Percentiles rank a stretch among this genome's conserved stretches.
Conservation (phyloP, 2,113 vertebrate species). For the Hucho hucho region DNA sequence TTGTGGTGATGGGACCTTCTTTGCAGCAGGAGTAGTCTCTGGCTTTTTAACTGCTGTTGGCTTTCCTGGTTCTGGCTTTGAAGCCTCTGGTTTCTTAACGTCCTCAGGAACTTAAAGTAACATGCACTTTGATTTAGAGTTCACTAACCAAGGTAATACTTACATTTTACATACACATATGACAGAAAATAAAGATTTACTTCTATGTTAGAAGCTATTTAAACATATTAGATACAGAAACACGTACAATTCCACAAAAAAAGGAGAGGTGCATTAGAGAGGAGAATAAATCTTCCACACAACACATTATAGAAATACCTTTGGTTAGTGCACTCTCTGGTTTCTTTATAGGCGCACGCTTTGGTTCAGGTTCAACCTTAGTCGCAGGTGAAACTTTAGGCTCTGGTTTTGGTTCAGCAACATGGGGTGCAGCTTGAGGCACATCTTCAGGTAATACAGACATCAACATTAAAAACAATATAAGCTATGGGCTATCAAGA, state of each 20-base stretch:
- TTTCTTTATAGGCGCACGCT: slow-evolving; percentile 49
- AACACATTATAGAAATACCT: slow-evolving; percentile 66
- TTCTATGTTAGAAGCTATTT: slow-evolving; percentile 57
- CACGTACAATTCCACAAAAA: slow-evolving; percentile 17
- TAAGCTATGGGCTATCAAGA: not conserved
- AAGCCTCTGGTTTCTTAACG: slow-evolving; percentile 20
- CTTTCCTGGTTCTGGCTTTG: slow-evolving; percentile 37
- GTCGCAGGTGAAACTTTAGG: slow-evolving; percentile 6
- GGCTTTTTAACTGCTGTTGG: slow-evolving; percentile 23
- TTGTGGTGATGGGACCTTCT: slow-evolving; percentile 33
- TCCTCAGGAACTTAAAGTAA: slow-evolving; percentile 78
- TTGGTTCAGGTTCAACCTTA: not conserved
- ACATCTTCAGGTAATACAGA: slow-evolving; percentile 69
- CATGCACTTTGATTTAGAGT: slow-evolving; percentile 44
- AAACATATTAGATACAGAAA: slow-evolving; percentile 18
- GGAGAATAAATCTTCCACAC: not conserved
- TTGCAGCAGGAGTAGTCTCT: slow-evolving; percentile 50
- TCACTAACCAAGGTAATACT: slow-evolving; percentile 14
- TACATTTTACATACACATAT: slow-evolving; percentile 33
- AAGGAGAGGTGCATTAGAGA: slow-evolving; percentile 13
- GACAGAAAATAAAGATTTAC: slow-evolving; percentile 49
- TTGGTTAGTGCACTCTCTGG: slow-evolving; percentile 51
- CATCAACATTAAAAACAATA: slow-evolving; percentile 45
- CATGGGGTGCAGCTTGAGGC: slow-evolving; percentile 46
- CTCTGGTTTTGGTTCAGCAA: not conserved